A percentile compares a stretch with the other conserved stretches of the same genome.
Conservation (phyloP, 2,888 invertebrate species). For the Eurytoma adleriae region DNA sequence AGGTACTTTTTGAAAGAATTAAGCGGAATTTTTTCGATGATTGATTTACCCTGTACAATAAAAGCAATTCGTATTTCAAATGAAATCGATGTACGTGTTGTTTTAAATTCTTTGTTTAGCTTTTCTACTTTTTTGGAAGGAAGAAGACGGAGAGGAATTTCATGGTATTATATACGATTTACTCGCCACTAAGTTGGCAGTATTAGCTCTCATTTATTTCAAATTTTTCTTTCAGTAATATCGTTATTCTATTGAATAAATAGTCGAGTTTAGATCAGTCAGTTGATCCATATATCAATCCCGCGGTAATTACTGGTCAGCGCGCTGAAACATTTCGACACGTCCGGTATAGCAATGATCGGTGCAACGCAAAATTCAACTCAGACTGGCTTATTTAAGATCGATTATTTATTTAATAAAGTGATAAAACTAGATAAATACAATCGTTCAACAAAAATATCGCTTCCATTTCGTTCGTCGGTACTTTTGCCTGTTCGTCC, state of each 20-base stretch:
- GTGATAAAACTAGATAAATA: too few relatives aligned
- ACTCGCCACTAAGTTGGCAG: conserved; percentile 38
- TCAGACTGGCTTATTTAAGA: too few relatives aligned
- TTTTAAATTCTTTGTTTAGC: neutral
- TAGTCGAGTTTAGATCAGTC: too few relatives aligned
- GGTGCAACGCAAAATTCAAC: too few relatives aligned
- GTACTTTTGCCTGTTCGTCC: neutral
- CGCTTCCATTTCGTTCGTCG: neutral
- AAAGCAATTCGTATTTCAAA: conserved; percentile 25
- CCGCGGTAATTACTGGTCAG: too few relatives aligned
- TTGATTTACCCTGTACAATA: conserved; percentile 28
- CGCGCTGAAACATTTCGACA: too few relatives aligned
- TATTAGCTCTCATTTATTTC: conserved; percentile 37
- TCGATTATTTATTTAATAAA: too few relatives aligned
- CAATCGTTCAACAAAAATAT: too few relatives aligned
- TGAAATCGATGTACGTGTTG: neutral
- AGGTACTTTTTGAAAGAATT: too few relatives aligned
- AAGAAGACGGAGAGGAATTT: conserved; percentile 44
- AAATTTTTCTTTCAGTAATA: neutral
- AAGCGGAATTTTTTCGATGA: neutral
- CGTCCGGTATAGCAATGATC: too few relatives aligned
- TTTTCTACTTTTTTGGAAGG: conserved; percentile 13
- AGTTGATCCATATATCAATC: too few relatives aligned
- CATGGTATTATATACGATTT: conserved; percentile 32
- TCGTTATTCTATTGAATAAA: neutral